A percentile compares a stretch with the other conserved stretches of the same genome.
Evolutionary conservation across 1,140 invertebrate genomes (phyloP).

Genomic region (Pinna nobilis): DNA sequence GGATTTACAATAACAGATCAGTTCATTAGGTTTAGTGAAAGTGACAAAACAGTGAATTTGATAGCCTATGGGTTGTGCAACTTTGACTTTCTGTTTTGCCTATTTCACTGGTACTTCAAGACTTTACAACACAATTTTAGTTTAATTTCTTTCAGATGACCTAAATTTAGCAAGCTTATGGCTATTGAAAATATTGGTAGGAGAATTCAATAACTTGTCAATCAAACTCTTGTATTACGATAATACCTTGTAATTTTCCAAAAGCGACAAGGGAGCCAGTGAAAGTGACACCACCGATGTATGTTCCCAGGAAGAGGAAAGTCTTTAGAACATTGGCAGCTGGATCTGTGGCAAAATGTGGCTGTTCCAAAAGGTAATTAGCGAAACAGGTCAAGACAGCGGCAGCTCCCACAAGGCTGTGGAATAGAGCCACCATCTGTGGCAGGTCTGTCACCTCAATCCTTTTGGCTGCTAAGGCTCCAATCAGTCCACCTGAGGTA

Average conservation of each 20-base stretch:
- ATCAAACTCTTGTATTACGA: too few species aligned
- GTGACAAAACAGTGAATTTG: too few species aligned
- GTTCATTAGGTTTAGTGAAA: too few species aligned
- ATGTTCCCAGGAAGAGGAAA: constrained; percentile 90
- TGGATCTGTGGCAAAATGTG: constrained; percentile 88
- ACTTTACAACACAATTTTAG: too few species aligned
- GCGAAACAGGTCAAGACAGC: constrained; percentile 90
- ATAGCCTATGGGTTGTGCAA: too few species aligned
- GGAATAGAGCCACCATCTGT: constrained; percentile 92
- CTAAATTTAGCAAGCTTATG: too few species aligned
- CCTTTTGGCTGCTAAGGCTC: constrained; percentile 82
- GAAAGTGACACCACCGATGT: constrained; percentile 93
- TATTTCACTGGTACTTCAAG: too few species aligned
- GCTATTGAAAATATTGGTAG: too few species aligned
- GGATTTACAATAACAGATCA: too few species aligned
- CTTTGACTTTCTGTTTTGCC: too few species aligned
- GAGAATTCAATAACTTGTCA: too few species aligned
- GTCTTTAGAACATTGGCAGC: constrained; percentile 89
- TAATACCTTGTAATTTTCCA: constrained; percentile 87
- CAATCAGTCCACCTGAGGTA: constrained; percentile 67
- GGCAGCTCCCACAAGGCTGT: constrained; percentile 90
- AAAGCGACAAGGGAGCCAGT: constrained; percentile 93
- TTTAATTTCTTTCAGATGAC: too few species aligned
- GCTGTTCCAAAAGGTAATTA: constrained; percentile 89
- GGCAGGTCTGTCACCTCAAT: constrained; percentile 93